Percentiles rank a stretch among this genome's conserved stretches.
phyloP scores from a whole-genome alignment of 2,113 vertebrate genomes.

The Gymnogyps californianus region DNA sequence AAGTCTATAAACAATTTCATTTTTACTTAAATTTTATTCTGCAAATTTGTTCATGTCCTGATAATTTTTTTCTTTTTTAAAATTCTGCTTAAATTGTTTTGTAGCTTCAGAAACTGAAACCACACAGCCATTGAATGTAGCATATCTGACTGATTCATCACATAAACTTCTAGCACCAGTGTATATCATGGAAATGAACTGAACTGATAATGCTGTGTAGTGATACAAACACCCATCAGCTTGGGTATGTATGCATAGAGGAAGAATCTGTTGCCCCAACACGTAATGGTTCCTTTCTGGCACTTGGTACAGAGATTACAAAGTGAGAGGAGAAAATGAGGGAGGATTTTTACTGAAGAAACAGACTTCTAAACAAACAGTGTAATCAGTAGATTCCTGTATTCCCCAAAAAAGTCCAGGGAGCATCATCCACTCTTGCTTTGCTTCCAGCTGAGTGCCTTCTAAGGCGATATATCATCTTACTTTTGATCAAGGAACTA shows the following conservation, averaged over 20 bases:
- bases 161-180: neutral
- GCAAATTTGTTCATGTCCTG: neutral
- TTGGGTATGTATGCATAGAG: neutral
- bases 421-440: neutral
- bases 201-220: neutral
- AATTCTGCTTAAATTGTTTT: neutral
- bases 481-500: neutral
- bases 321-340: neutral
- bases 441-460: neutral
- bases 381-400: neutral
- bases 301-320: neutral
- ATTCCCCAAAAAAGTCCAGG: neutral
- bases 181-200: neutral
- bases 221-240: fast-evolving
- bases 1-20: neutral
- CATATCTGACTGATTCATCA: neutral
- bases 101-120: neutral
- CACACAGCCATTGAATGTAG: neutral
- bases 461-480: neutral
- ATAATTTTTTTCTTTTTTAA: neutral
- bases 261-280: neutral
- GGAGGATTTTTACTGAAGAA: neutral
- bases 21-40: neutral
- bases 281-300: neutral
- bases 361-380: neutral